Percentiles rank a stretch among this genome's conserved stretches.
Evolutionary conservation across 37 sponge, comb jelly and placozoan species (phyloP).

Genomic region (Oscarella lobularis): DNA sequence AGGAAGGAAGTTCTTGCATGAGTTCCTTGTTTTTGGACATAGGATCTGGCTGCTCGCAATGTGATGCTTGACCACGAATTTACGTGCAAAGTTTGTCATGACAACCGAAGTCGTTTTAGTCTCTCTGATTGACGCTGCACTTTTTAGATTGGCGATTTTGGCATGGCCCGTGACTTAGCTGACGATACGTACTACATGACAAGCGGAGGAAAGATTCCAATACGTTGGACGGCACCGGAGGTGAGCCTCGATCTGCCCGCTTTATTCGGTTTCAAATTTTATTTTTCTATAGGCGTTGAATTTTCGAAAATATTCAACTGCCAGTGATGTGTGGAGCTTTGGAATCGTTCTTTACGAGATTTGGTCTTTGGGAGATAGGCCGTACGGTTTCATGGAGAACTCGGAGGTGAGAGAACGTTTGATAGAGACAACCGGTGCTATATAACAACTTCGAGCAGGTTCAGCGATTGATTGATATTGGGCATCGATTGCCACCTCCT

Average conservation of each 20-base stretch:
- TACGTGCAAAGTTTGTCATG: background rate
- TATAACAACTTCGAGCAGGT: background rate
- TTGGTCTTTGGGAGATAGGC: background rate
- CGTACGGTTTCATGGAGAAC: background rate
- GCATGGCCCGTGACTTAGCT: background rate
- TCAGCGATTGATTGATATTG: background rate
- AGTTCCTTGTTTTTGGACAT: background rate
- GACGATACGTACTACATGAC: background rate
- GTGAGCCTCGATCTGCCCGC: background rate
- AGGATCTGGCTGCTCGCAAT: background rate
- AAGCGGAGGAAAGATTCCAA: background rate
- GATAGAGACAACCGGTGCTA: no score
- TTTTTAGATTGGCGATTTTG: conserved; percentile 9
- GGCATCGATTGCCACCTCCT: background rate
- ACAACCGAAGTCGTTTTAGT: no score
- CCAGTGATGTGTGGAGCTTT: conserved; percentile 6
- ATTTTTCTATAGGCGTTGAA: background rate
- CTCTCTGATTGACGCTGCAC: background rate
- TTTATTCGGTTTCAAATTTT: background rate
- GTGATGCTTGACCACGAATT: background rate
- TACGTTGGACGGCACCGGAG: conserved; percentile 3
- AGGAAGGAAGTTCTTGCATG: background rate
- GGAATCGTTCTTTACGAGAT: background rate
- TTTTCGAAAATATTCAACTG: background rate
- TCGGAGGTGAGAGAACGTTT: no score